These are phyloP conservation scores for Ammospiza maritima DNA, from an alignment of 2,797 vertebrate genomes.

Conservation along the genomic window DNA sequence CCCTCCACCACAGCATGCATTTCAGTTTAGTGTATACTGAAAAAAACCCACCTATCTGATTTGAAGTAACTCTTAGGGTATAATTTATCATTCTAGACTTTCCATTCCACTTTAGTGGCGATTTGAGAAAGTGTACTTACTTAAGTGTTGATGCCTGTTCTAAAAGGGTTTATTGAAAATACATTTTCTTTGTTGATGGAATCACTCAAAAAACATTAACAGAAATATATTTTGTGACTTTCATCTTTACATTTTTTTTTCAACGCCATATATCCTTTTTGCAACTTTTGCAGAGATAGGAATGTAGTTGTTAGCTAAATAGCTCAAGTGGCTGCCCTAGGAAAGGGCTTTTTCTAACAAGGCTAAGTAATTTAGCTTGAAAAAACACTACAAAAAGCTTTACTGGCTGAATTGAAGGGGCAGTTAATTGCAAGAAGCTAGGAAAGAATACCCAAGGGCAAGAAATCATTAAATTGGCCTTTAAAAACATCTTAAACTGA, in stretches of 20 bases:
- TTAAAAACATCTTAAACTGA: not conserved
- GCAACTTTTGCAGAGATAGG: not conserved
- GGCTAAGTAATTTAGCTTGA: not conserved
- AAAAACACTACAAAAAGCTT: constrained; percentile 4
- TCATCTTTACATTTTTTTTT: not conserved
- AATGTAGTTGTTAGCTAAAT: not conserved
- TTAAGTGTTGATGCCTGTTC: not conserved
- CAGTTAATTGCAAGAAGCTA: constrained; percentile 27
- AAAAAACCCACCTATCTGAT: not conserved
- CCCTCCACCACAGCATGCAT: not conserved
- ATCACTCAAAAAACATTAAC: not conserved
- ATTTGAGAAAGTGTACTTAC: not conserved
- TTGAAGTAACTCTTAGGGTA: not conserved
- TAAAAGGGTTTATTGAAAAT: not conserved
- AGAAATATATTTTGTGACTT: not conserved
- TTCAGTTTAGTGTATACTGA: not conserved
- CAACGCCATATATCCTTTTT: not conserved
- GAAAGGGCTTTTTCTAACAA: not conserved
- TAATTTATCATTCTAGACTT: not conserved
- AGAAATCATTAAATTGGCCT: not conserved
- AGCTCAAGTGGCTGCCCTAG: not conserved
- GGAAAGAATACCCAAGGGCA: constrained; percentile 17
- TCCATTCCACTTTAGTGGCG: not conserved
- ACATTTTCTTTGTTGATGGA: not conserved
- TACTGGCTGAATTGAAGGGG: not conserved